A percentile compares a stretch with the other conserved stretches of the same genome.
These are phyloP conservation scores for Hippoglossus hippoglossus DNA, from an alignment of 2,797 vertebrate genomes.

Conservation along the genomic window DNA sequence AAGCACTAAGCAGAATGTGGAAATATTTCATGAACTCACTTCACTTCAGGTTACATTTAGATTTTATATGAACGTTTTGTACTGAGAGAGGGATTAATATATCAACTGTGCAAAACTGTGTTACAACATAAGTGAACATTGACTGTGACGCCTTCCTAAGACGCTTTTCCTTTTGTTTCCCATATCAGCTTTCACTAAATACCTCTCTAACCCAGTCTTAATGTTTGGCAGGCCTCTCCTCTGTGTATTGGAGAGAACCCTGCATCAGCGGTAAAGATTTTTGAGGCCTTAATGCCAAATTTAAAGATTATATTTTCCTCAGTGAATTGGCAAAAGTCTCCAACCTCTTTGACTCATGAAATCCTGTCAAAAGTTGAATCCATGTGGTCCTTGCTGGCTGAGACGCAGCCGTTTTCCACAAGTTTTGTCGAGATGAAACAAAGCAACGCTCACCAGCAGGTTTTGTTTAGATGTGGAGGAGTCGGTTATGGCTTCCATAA, in stretches of 20 bases:
- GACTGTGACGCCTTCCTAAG: neutral
- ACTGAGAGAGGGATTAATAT: neutral
- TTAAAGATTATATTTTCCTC: neutral
- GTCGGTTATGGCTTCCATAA: constrained; percentile 17
- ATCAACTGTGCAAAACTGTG: neutral
- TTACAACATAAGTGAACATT: neutral
- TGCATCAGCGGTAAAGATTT: neutral
- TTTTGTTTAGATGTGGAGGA: constrained; percentile 29
- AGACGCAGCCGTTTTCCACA: neutral
- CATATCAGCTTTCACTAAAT: constrained; percentile 27
- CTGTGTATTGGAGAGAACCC: constrained; percentile 6
- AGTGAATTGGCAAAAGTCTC: neutral
- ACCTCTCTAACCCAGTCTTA: constrained; percentile 4
- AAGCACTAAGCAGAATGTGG: neutral
- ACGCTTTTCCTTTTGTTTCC: constrained; percentile 25
- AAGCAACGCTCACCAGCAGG: constrained; percentile 13
- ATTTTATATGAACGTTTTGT: constrained; percentile 25
- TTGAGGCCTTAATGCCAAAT: neutral
- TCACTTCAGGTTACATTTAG: constrained; percentile 14
- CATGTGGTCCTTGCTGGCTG: no score
- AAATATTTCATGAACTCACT: neutral
- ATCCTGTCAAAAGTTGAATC: no score
- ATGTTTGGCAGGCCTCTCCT: constrained; percentile 12
- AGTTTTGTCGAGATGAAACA: constrained; percentile 14
- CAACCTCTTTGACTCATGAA: no score